These are phyloP conservation scores for Cisticola juncidis DNA, from an alignment of 2,113 vertebrate genomes.

Conservation along the genomic window DNA sequence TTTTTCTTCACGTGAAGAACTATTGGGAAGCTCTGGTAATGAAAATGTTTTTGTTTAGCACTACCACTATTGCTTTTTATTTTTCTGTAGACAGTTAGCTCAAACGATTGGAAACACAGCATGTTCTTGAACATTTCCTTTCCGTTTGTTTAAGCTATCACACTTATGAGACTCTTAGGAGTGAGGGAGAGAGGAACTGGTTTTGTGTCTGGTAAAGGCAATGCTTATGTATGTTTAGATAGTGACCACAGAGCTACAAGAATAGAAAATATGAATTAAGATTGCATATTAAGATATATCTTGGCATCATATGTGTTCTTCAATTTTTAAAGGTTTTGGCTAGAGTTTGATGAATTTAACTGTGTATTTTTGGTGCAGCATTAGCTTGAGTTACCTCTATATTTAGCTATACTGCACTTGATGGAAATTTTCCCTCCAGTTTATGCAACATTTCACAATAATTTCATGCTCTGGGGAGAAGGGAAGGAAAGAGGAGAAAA, in stretches of 20 bases:
- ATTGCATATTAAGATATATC: neutral
- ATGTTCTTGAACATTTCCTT: neutral
- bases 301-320: neutral
- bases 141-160: neutral
- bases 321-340: neutral
- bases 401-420: neutral
- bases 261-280: neutral
- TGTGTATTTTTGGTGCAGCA: neutral
- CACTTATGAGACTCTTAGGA: neutral
- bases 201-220: neutral
- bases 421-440: neutral
- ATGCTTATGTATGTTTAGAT: neutral
- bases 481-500: neutral
- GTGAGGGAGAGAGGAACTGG: neutral
- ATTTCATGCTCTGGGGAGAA: neutral
- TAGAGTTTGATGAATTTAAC: neutral
- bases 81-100: neutral
- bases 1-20: neutral
- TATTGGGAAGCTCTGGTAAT: neutral
- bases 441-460: constrained; percentile 10
- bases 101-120: neutral
- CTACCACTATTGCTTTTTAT: neutral
- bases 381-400: neutral
- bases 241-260: neutral
- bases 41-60: neutral